These are phyloP conservation scores for Chrosomus eos DNA, from an alignment of 2,797 vertebrate genomes.

Conservation along the genomic window DNA sequence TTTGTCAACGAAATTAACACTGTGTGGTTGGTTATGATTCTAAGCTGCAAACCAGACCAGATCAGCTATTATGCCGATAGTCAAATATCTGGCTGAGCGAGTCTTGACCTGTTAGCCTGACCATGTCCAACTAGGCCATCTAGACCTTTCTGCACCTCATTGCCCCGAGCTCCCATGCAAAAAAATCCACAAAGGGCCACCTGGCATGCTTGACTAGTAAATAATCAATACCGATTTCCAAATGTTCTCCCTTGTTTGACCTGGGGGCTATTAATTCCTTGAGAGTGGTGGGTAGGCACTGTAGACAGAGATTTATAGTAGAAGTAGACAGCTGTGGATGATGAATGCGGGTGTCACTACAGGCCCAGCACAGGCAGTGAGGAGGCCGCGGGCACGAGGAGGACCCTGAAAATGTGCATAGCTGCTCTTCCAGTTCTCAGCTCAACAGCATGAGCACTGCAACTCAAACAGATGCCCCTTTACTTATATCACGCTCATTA, in stretches of 20 bases:
- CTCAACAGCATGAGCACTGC: conserved; percentile 2
- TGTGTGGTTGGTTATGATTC: background rate
- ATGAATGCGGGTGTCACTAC: conserved; percentile 65
- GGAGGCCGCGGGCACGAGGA: conserved; percentile 18
- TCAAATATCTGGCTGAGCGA: background rate
- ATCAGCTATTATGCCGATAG: background rate
- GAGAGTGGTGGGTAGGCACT: conserved; percentile 63
- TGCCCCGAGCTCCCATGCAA: conserved; percentile 49
- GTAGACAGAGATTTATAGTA: conserved; percentile 71
- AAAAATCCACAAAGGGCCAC: conserved; percentile 54
- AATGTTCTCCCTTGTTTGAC: conserved; percentile 57
- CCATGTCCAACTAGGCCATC: conserved; percentile 9
- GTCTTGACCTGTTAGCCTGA: background rate
- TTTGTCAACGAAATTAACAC: background rate
- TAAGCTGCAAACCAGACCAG: background rate
- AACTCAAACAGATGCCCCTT: conserved; percentile 9
- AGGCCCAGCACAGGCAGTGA: conserved; percentile 48
- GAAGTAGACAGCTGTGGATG: conserved; percentile 66
- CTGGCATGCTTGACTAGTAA: conserved; percentile 61
- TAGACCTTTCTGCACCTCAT: conserved; percentile 18
- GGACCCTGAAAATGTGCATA: conserved; percentile 15
- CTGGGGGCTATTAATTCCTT: conserved; percentile 62
- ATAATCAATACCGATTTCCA: conserved; percentile 65
- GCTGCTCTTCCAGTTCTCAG: conserved; percentile 29
- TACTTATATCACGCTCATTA: background rate